A percentile compares a stretch with the other conserved stretches of the same genome.
Conservation (phyloP, 1,140 invertebrate species). For the Drosophila lacteicornis region DNA sequence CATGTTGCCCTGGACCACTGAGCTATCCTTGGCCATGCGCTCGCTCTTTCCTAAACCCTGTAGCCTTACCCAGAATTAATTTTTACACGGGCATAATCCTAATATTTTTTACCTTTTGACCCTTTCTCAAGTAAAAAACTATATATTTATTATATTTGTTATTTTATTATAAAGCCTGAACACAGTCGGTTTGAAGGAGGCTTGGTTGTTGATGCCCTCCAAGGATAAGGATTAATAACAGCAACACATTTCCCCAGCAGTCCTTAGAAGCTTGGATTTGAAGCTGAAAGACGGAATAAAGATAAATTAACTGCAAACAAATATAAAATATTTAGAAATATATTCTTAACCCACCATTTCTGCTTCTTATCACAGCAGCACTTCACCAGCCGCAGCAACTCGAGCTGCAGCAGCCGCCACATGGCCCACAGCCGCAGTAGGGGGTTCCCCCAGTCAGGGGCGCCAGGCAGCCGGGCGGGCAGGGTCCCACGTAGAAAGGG, state of each 20-base stretch:
- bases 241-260: conserved; percentile 37
- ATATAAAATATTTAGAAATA: not conserved
- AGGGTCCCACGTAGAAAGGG: conserved; percentile 55
- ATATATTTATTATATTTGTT: too few relatives aligned
- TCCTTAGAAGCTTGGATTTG: not conserved
- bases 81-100: too few relatives aligned
- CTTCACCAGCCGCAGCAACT: conserved; percentile 36
- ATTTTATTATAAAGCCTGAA: too few relatives aligned
- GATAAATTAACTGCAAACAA: not conserved
- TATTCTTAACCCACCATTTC: not conserved
- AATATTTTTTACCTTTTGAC: too few relatives aligned
- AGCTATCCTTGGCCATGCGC: too few relatives aligned
- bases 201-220: not conserved
- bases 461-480: conserved; percentile 39
- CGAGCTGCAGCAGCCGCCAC: conserved; percentile 38
- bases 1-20: too few relatives aligned
- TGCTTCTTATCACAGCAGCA: too few relatives aligned
- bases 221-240: conserved; percentile 12
- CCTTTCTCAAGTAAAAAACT: too few relatives aligned
- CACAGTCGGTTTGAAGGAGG: not conserved
- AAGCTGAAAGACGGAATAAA: not conserved
- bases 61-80: too few relatives aligned
- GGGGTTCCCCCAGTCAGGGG: not conserved
- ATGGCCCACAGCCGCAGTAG: conserved; percentile 18
- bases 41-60: too few relatives aligned